A percentile compares a stretch with the other conserved stretches of the same genome.
Conservation (phyloP, 2,113 vertebrate genomes). For the Pseudolaguvia tuberculata region DNA sequence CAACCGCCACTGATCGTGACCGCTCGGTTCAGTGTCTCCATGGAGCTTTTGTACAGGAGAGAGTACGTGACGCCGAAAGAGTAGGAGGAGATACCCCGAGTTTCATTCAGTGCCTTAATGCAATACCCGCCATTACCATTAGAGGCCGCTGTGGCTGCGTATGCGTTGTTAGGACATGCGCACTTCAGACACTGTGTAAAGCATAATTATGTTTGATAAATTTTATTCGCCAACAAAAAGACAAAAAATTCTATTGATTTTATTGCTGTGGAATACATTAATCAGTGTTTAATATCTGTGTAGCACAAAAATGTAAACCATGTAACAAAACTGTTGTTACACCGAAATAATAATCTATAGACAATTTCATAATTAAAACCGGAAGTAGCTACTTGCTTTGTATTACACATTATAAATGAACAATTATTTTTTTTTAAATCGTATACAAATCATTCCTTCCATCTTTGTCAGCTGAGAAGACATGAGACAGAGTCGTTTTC, state of each 20-base stretch:
- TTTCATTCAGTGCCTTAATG: neutral
- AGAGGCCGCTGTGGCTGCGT: neutral
- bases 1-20: slow-evolving; percentile 9
- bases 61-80: slow-evolving; percentile 49
- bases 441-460: neutral
- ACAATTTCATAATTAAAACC: too few relatives aligned
- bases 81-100: slow-evolving; percentile 41
- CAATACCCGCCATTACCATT: neutral
- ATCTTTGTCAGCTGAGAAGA: neutral
- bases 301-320: neutral
- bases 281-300: neutral
- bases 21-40: slow-evolving; percentile 40
- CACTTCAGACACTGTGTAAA: neutral
- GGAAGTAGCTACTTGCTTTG: neutral
- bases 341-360: neutral
- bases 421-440: too few relatives aligned
- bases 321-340: neutral
- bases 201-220: neutral
- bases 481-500: neutral
- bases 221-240: neutral
- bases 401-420: neutral
- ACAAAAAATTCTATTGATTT: too few relatives aligned
- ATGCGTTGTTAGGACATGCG: neutral
- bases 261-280: neutral
- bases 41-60: slow-evolving; percentile 42